A percentile compares a stretch with the other conserved stretches of the same genome.
phyloP scores from a whole-genome alignment of 2,797 vertebrate species.

The Leucoraja ocellata region DNA sequence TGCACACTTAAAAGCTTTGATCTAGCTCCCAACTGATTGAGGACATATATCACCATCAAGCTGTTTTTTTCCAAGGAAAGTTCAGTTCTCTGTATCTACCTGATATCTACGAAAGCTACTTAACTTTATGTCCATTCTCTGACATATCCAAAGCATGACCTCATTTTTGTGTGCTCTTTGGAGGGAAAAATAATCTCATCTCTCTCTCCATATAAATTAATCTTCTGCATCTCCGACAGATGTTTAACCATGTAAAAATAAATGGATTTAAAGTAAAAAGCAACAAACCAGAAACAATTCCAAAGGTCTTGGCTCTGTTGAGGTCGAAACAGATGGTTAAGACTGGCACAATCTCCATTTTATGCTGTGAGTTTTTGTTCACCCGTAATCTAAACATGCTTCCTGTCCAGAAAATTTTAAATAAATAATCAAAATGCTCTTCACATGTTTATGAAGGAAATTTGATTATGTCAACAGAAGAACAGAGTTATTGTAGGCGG shows the following conservation, averaged over 20 bases:
- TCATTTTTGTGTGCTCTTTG: constrained; percentile 26
- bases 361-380: background rate
- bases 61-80: constrained; percentile 13
- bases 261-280: constrained; percentile 18
- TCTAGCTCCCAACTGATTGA: background rate
- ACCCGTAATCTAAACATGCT: constrained; percentile 12
- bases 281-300: background rate
- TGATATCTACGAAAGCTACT: constrained; percentile 16
- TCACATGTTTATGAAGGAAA: background rate
- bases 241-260: constrained; percentile 27
- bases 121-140: constrained; percentile 21
- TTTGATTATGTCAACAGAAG: background rate
- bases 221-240: constrained; percentile 18
- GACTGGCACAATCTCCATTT: constrained; percentile 23
- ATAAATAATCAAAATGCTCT: constrained; percentile 6
- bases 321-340: constrained; percentile 12
- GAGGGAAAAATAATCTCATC: constrained; percentile 11
- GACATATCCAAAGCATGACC: background rate
- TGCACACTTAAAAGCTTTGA: background rate
- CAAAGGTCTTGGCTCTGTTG: background rate
- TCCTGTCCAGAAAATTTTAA: background rate
- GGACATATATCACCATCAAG: background rate
- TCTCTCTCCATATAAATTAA: constrained; percentile 32
- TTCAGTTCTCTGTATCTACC: constrained; percentile 15
- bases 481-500: background rate